Base-by-base conservation (phyloP, 2,797 vertebrate genomes). In the Clangula hyemalis region DNA sequence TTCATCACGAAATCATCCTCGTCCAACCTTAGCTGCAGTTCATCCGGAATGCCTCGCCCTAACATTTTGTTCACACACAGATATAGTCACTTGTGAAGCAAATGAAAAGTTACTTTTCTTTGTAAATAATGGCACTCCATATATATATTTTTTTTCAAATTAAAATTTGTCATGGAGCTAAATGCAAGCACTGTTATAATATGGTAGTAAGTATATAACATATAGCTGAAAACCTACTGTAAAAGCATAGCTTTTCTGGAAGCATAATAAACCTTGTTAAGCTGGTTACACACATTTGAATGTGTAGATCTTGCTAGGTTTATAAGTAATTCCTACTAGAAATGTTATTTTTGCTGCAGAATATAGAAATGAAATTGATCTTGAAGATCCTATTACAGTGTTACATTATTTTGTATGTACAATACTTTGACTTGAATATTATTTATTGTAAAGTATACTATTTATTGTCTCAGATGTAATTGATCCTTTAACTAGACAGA, bases 1-100 rank as follows among this genome's bases (percentile, higher is more conserved):
- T 98, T 99, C 98, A 98, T 99, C 98, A 96, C 99, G 97, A 99
- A 99, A 98, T 98, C 99, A 98, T 98, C 99, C 97, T 98, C 97
- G 71, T 98, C 98, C 98, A 99, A 97, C 98, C 97, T 98, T 96
- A 98, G 98, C 97, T 98, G 98, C 95, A 97, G 97, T 95, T 98
- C 99, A 80, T 98, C 98, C 36, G 98, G 98, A 95, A 91, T 97
- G 97, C 98, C 98, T 91, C 98, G 97, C 87, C 98, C 98, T 89
- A 98, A 96, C 97, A 98, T 99, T 98, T 98, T 99, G 97, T 98
- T 99, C 94, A 98, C 99, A 89, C 97, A 98, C 96, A 98, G 98
- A 98, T 98, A 98, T 96, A 98, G 98, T 96, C 99, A 99, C 97
- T 98, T 99, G 97, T 99, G 98, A 98, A 97, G 96, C 97, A 95